These are phyloP conservation scores for Plagiodera versicolora DNA, from an alignment of 2,888 invertebrate species.

Conservation along the genomic window DNA sequence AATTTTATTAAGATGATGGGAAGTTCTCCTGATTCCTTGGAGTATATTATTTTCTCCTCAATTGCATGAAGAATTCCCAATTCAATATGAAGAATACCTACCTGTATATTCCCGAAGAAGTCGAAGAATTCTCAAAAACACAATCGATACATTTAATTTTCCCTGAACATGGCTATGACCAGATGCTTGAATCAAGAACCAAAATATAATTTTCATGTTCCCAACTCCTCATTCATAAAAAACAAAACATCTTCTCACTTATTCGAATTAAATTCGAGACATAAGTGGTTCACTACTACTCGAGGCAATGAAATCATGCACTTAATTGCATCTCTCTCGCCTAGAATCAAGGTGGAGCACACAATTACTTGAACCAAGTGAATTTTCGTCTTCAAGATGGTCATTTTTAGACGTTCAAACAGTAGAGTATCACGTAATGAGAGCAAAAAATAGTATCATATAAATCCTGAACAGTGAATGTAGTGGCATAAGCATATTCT, in stretches of 20 bases:
- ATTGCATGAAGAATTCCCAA: too few species aligned
- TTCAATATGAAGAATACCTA: too few species aligned
- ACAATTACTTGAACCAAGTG: conserved; percentile 48
- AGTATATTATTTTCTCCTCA: too few species aligned
- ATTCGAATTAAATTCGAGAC: conserved; percentile 26
- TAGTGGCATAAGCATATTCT: too few species aligned
- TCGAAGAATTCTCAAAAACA: too few species aligned
- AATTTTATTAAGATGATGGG: too few species aligned
- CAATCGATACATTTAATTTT: too few species aligned
- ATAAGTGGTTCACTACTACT: conserved; percentile 48
- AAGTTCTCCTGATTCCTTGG: too few species aligned
- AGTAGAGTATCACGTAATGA: background rate
- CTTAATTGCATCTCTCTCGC: conserved; percentile 54
- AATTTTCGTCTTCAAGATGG: conserved; percentile 37
- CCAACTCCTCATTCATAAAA: background rate
- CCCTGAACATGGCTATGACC: too few species aligned
- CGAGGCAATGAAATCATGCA: conserved; percentile 54
- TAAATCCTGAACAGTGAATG: background rate
- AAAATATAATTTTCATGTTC: too few species aligned
- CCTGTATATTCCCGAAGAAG: too few species aligned
- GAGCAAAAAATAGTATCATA: background rate
- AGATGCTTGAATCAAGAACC: too few species aligned
- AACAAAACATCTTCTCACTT: background rate
- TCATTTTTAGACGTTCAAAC: conserved; percentile 18
- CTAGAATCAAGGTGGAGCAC: conserved; percentile 51